A percentile compares a stretch with the other conserved stretches of the same genome.
phyloP scores from a whole-genome alignment of 2,113 vertebrate genomes.

The Siniperca knerii region DNA sequence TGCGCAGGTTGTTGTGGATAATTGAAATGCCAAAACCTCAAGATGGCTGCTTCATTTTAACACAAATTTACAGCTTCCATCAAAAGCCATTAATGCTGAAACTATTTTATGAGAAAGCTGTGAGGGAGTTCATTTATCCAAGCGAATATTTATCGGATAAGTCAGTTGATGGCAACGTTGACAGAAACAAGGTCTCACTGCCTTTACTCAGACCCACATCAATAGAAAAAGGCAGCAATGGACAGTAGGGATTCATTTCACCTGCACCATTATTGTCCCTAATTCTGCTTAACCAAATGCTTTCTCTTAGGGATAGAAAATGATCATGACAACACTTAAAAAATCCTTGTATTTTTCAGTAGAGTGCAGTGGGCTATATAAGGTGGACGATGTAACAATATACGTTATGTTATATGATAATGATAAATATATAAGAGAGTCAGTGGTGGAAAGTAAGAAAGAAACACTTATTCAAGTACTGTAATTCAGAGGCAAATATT shows the following conservation, averaged over 20 bases:
- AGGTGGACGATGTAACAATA: not conserved
- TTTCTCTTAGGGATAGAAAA: not conserved
- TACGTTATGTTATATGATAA: not conserved
- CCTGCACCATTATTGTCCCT: not conserved
- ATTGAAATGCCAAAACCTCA: slow-evolving; percentile 76
- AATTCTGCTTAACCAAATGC: not conserved
- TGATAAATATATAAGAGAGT: too few species aligned
- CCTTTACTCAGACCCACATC: slow-evolving; percentile 6
- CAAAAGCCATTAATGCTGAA: slow-evolving; percentile 60
- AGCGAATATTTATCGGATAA: slow-evolving; percentile 30
- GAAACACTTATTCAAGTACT: too few species aligned
- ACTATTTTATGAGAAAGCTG: slow-evolving; percentile 55
- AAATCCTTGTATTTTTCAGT: not conserved
- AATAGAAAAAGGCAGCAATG: not conserved
- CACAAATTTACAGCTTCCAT: slow-evolving; percentile 66
- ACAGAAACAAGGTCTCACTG: slow-evolving; percentile 21
- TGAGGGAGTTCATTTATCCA: slow-evolving; percentile 45
- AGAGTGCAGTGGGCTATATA: not conserved
- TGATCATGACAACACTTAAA: not conserved
- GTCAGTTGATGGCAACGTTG: slow-evolving; percentile 12
- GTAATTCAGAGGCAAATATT: too few species aligned
- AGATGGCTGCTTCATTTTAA: slow-evolving; percentile 67
- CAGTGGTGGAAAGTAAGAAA: too few species aligned
- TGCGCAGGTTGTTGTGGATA: slow-evolving; percentile 59
- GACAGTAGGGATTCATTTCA: not conserved